Evolutionary conservation across 2,888 invertebrate genomes (phyloP).

Genomic region (Invenusta paracnida): DNA sequence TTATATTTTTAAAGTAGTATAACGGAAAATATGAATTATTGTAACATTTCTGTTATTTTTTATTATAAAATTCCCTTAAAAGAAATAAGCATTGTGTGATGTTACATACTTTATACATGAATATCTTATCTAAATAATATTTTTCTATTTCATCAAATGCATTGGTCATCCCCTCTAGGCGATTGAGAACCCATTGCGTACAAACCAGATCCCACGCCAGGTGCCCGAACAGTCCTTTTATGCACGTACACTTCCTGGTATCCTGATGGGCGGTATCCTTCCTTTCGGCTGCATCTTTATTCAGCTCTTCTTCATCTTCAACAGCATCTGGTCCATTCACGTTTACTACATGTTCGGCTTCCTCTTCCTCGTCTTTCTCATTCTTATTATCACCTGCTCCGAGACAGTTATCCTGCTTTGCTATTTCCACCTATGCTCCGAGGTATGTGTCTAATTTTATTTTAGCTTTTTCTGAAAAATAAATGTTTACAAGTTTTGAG

Average conservation of each 20-base stretch:
- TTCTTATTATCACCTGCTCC: conserved; percentile 93
- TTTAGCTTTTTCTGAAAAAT: no score
- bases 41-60: no score
- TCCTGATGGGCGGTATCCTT: conserved; percentile 91
- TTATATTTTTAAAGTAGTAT: no score
- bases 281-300: conserved; percentile 98
- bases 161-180: no score
- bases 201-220: conserved; percentile 95
- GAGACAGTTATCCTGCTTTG: conserved; percentile 96
- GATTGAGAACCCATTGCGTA: conserved; percentile 95
- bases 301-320: conserved; percentile 95
- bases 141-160: no score
- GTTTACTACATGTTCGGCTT: conserved; percentile 99
- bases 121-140: no score
- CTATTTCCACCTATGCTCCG: conserved; percentile 99
- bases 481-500: no score
- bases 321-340: conserved; percentile 88
- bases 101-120: no score
- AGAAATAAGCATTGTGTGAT: no score
- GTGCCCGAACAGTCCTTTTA: conserved; percentile 98
- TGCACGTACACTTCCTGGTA: conserved; percentile 81
- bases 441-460: no score
- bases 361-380: conserved; percentile 90
- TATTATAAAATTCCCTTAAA: no score
- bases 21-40: no score